Conservation (phyloP, 2,113 vertebrate species). For the Plecotus auritus region DNA sequence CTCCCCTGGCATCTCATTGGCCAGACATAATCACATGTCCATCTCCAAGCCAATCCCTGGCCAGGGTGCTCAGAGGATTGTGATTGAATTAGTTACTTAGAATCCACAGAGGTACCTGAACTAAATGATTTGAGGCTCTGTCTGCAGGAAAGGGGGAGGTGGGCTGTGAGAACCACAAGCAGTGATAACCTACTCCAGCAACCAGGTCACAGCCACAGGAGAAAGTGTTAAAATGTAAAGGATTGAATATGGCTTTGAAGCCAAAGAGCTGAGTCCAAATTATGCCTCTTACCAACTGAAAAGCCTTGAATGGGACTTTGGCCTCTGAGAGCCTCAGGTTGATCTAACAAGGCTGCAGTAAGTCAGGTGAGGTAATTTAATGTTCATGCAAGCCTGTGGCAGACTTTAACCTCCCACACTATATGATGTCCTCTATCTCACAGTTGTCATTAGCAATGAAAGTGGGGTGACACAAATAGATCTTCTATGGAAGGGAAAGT, state of each 20-base stretch:
- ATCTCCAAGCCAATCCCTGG: neutral
- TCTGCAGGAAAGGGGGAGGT: neutral
- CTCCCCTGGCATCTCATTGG: neutral
- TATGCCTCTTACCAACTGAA: neutral
- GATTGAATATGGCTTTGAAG: neutral
- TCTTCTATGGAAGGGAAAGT: neutral
- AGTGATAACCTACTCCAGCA: neutral
- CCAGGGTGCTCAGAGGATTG: no score
- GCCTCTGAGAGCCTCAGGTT: neutral
- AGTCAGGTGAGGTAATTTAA: neutral
- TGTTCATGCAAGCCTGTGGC: neutral
- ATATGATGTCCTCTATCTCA: neutral
- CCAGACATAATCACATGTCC: neutral
- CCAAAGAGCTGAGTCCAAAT: neutral
- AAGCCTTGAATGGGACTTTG: neutral
- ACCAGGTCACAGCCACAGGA: neutral
- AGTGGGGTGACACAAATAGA: neutral
- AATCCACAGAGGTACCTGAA: neutral
- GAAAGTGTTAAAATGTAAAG: neutral
- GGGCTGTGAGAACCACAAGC: neutral
- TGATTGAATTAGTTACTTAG: neutral
- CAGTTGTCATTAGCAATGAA: neutral
- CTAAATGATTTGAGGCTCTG: neutral
- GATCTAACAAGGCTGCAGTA: neutral
- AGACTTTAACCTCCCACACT: neutral